Conservation (phyloP, 2,888 invertebrate species). For the Lasioglossum lativentre region DNA sequence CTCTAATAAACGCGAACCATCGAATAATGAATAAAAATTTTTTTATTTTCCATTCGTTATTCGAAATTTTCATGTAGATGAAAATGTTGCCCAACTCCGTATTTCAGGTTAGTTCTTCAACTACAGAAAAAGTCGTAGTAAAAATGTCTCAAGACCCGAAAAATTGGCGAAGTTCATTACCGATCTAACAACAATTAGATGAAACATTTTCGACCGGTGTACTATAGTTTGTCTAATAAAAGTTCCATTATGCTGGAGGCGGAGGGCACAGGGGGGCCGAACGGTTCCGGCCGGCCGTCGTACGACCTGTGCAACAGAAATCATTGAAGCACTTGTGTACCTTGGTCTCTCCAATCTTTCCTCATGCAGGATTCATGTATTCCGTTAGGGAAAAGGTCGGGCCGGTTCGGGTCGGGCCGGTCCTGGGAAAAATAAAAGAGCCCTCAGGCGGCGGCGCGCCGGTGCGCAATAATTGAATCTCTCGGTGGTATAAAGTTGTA, state of each 20-base stretch:
- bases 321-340: not conserved
- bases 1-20: too few species aligned
- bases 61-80: too few species aligned
- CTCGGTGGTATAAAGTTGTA: slow-evolving; percentile 40
- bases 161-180: not conserved
- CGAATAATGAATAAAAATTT: too few species aligned
- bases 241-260: not conserved
- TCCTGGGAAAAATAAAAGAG: not conserved
- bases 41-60: too few species aligned
- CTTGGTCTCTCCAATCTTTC: not conserved
- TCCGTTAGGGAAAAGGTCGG: not conserved
- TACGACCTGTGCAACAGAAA: not conserved
- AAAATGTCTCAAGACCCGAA: too few species aligned
- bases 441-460: not conserved
- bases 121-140: too few species aligned
- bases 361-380: slow-evolving; percentile 25
- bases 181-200: not conserved
- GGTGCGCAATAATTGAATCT: slow-evolving; percentile 51
- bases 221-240: not conserved
- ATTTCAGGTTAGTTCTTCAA: too few species aligned
- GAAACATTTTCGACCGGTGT: not conserved
- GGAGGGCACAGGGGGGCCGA: not conserved
- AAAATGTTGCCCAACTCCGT: too few species aligned
- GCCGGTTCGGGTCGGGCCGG: not conserved
- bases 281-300: not conserved